A percentile compares a stretch with the other conserved stretches of the same genome.
These are phyloP conservation scores for Drosophila pseudoananassae DNA, from an alignment of 1,140 invertebrate species.

Conservation along the genomic window DNA sequence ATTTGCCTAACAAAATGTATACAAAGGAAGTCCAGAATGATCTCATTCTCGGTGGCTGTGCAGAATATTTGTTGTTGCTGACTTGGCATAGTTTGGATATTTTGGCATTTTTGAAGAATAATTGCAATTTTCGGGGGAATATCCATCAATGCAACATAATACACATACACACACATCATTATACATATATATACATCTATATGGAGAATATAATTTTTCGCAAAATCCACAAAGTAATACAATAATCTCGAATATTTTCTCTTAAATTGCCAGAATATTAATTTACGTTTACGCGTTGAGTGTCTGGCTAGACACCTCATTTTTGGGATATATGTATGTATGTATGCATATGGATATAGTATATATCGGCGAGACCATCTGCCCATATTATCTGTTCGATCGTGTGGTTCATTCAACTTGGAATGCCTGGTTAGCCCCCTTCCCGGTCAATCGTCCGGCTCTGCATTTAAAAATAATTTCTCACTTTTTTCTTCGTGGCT, in stretches of 20 bases:
- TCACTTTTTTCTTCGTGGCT: slow-evolving; percentile 4
- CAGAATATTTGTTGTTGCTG: slow-evolving; percentile 20
- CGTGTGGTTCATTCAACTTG: slow-evolving; percentile 62
- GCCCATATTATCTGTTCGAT: slow-evolving; percentile 29
- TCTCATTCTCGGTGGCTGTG: slow-evolving; percentile 34
- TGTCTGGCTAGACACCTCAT: slow-evolving; percentile 25
- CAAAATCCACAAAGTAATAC: neutral
- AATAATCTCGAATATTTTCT: neutral
- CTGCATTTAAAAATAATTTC: slow-evolving; percentile 63
- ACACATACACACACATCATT: too few species aligned
- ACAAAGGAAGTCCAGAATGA: slow-evolving; percentile 36
- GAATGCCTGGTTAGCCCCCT: neutral
- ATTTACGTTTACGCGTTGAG: slow-evolving; percentile 10
- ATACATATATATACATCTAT: too few species aligned
- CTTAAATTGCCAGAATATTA: slow-evolving; percentile 1
- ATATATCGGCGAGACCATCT: slow-evolving; percentile 27
- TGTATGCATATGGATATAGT: neutral
- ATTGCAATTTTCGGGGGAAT: too few species aligned
- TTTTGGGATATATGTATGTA: slow-evolving; percentile 3
- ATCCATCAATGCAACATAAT: too few species aligned
- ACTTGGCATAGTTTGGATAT: slow-evolving; percentile 3
- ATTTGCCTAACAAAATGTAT: slow-evolving; percentile 43
- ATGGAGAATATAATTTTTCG: too few species aligned
- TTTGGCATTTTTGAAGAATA: slow-evolving; percentile 6
- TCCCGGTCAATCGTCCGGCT: slow-evolving; percentile 44